A percentile compares a stretch with the other conserved stretches of the same genome.
phyloP scores from a whole-genome alignment of 2,797 vertebrate species.

The Amphiprion clarkii region DNA sequence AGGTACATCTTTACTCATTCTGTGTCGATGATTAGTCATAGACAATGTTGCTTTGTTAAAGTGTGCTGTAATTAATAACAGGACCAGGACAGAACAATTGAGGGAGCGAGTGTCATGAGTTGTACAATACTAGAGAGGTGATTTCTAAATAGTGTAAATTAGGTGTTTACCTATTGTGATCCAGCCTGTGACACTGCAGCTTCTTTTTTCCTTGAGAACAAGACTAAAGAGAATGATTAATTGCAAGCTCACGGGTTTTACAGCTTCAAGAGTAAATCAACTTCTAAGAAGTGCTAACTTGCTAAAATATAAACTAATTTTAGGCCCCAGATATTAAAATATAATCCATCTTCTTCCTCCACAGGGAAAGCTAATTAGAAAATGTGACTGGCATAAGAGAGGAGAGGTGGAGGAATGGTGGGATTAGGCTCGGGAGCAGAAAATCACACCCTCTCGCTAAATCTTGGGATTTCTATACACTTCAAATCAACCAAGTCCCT shows the following conservation, averaged over 20 bases:
- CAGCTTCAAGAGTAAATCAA: conserved; percentile 93
- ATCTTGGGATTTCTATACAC: conserved; percentile 80
- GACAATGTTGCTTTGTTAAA: conserved; percentile 86
- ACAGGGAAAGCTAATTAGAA: conserved; percentile 90
- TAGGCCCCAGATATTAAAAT: conserved; percentile 94
- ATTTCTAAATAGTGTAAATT: conserved; percentile 88
- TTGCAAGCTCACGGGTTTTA: conserved; percentile 90
- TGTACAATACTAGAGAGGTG: conserved; percentile 83
- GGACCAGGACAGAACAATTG: conserved; percentile 78
- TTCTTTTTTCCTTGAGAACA: conserved; percentile 83
- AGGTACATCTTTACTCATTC: conserved; percentile 83
- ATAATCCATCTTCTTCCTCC: conserved; percentile 93
- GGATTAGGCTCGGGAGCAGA: conserved; percentile 82
- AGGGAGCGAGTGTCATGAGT: conserved; percentile 76
- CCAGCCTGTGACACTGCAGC: conserved; percentile 85
- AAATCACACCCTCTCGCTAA: conserved; percentile 78
- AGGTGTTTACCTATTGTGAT: conserved; percentile 88
- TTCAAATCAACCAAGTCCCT: conserved; percentile 79
- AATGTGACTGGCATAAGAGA: conserved; percentile 90
- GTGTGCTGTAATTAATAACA: conserved; percentile 86
- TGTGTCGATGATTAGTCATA: conserved; percentile 84
- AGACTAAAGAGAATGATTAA: conserved; percentile 89
- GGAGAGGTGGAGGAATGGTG: conserved; percentile 84
- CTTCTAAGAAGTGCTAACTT: conserved; percentile 93
- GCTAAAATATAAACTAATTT: conserved; percentile 96